phyloP scores from a whole-genome alignment of 2,797 vertebrate species.

The Hippocampus kuda region DNA sequence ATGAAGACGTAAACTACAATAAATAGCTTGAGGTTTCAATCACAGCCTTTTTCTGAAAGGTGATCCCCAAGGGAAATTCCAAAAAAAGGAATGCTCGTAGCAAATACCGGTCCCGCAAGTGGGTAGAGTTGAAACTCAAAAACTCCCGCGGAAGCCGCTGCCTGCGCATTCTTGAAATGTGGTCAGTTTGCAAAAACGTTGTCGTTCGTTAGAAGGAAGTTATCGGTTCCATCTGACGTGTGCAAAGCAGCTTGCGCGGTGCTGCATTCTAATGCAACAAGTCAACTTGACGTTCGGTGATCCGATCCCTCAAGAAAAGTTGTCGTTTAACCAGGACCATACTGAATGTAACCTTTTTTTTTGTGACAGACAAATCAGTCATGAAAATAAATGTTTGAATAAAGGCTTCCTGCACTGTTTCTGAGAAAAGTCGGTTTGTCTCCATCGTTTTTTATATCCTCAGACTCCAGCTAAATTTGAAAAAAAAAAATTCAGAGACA shows the following conservation, averaged over 20 bases:
- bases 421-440: conserved; percentile 13
- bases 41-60: background rate
- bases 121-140: background rate
- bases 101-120: background rate
- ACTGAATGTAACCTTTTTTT: conserved; percentile 65
- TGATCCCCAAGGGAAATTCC: background rate
- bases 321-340: conserved; percentile 48
- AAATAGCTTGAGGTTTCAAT: background rate
- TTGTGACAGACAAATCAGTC: conserved; percentile 67
- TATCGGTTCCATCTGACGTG: background rate
- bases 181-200: background rate
- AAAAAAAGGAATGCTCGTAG: background rate
- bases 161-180: background rate
- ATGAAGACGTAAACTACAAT: background rate
- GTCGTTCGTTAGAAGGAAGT: background rate
- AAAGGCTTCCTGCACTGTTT: conserved; percentile 76
- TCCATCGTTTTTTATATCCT: background rate
- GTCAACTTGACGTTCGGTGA: conserved; percentile 1
- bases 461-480: too few relatives aligned
- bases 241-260: conserved; percentile 12
- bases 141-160: background rate
- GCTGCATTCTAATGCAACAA: conserved; percentile 17
- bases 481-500: too few relatives aligned
- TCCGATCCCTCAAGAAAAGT: background rate
- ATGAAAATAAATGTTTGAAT: conserved; percentile 78